Conservation (phyloP, 2,113 vertebrate genomes). For the Equus quagga region DNA sequence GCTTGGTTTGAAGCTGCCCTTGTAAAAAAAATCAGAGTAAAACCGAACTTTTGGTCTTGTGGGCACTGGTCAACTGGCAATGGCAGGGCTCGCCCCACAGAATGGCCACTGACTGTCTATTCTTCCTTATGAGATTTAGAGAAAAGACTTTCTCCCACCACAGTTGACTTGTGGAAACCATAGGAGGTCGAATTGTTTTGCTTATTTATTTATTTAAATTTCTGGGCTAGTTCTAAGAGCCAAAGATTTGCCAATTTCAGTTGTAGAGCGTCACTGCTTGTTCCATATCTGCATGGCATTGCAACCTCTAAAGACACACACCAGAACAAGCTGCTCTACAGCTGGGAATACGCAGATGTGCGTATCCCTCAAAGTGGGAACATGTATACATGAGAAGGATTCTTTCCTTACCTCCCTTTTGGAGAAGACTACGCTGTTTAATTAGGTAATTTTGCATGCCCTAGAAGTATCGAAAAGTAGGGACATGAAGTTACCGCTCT, state of each 20-base stretch:
- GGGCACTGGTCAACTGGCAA: neutral
- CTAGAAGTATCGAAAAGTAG: neutral
- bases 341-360: neutral
- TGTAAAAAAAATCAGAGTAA: neutral
- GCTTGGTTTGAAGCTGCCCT: neutral
- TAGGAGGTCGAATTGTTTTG: neutral
- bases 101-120: neutral
- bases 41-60: neutral
- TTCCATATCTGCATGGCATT: neutral
- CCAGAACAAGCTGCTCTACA: neutral
- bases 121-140: neutral
- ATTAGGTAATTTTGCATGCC: neutral
- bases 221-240: conserved; percentile 16
- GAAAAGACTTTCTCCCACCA: neutral
- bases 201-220: conserved; percentile 11
- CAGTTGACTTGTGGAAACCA: neutral
- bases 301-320: neutral
- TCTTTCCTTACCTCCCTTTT: neutral
- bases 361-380: neutral
- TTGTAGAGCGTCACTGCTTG: neutral
- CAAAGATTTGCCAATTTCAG: conserved; percentile 1
- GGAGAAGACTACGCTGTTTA: neutral
- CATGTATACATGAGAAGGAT: neutral
- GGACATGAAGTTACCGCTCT: neutral
- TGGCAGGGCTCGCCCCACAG: neutral